phyloP scores from a whole-genome alignment of 2,888 invertebrate genomes.

The Drosophila borealis region DNA sequence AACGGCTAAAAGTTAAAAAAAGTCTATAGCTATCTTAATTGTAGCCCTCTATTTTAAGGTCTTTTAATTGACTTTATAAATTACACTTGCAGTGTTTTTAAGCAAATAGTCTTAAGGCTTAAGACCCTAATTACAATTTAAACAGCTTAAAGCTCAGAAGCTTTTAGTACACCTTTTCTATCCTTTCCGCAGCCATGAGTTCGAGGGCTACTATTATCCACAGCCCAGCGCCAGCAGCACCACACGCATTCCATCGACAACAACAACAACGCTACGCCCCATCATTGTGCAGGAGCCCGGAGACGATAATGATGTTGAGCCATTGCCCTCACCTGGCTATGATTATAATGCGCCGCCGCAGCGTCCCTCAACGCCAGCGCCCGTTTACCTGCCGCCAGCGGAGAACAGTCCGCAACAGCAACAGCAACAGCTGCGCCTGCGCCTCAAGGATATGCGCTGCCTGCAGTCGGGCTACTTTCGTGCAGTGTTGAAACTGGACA shows the following conservation, averaged over 20 bases:
- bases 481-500: slow-evolving; percentile 84
- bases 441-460: slow-evolving; percentile 83
- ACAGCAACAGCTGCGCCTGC: slow-evolving; percentile 73
- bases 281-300: slow-evolving; percentile 76
- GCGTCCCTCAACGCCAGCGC: slow-evolving; percentile 70
- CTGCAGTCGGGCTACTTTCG: slow-evolving; percentile 83
- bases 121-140: not conserved
- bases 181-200: slow-evolving; percentile 43
- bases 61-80: too few species aligned
- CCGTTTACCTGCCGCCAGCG: slow-evolving; percentile 66
- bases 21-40: not conserved
- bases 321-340: slow-evolving; percentile 62
- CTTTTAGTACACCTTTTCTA: not conserved
- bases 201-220: slow-evolving; percentile 71
- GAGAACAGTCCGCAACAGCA: slow-evolving; percentile 22
- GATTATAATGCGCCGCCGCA: slow-evolving; percentile 71
- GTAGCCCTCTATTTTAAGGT: too few species aligned
- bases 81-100: not conserved
- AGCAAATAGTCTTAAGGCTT: too few species aligned
- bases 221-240: slow-evolving; percentile 54
- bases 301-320: slow-evolving; percentile 46
- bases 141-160: not conserved
- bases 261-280: slow-evolving; percentile 59
- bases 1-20: too few species aligned
- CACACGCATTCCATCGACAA: slow-evolving; percentile 20